phyloP scores from a whole-genome alignment of 2,888 invertebrate genomes.

The Ceramica pisi region DNA sequence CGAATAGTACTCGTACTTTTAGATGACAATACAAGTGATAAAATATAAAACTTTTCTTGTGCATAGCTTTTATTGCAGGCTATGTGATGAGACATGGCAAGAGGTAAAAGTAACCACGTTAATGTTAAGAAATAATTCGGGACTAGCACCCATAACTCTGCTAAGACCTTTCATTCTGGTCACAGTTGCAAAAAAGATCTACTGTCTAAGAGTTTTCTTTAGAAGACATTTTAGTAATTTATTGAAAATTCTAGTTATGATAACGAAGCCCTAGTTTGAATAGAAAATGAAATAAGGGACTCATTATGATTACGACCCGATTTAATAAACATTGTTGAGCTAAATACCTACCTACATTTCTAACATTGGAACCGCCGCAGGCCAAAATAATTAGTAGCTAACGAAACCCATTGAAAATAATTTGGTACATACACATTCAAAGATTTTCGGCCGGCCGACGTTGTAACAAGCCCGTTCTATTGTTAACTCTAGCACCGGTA shows the following conservation, averaged over 20 bases:
- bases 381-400: constrained; percentile 60
- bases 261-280: constrained; percentile 12
- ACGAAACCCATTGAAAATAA: constrained; percentile 62
- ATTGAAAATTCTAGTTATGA: constrained; percentile 11
- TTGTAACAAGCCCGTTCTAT: constrained; percentile 67
- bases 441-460: constrained; percentile 55
- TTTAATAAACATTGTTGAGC: constrained; percentile 43
- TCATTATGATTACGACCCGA: constrained; percentile 19
- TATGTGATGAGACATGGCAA: background rate
- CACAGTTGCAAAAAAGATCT: background rate
- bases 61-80: background rate
- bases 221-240: background rate
- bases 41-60: background rate
- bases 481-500: constrained; percentile 73
- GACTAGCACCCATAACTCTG: background rate
- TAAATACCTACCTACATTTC: constrained; percentile 46
- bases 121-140: background rate
- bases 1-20: too few relatives aligned
- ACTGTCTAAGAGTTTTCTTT: background rate
- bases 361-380: constrained; percentile 47
- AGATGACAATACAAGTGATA: background rate
- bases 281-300: constrained; percentile 34
- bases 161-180: background rate
- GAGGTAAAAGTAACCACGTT: background rate
- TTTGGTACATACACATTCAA: constrained; percentile 60